These are phyloP conservation scores for Telmatherina bonti DNA, from an alignment of 2,797 vertebrate genomes.

Conservation along the genomic window DNA sequence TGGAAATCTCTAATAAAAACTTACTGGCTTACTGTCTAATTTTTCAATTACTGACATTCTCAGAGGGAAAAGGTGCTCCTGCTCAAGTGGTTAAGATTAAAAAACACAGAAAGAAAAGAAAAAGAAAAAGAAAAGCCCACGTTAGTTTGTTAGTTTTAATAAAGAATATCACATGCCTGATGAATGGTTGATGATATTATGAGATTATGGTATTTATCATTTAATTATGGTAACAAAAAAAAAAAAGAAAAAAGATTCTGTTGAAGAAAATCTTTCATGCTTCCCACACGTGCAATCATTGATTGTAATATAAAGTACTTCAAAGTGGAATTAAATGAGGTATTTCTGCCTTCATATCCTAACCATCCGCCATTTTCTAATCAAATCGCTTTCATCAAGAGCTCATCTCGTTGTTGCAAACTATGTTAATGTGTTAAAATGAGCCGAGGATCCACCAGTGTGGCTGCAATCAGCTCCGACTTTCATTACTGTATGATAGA, in stretches of 20 bases:
- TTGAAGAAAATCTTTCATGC: slow-evolving; percentile 11
- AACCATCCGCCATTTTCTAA: slow-evolving; percentile 65
- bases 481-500: slow-evolving; percentile 68
- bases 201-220: slow-evolving; percentile 6
- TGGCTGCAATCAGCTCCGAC: slow-evolving; percentile 67
- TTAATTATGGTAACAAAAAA: slow-evolving; percentile 15
- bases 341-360: slow-evolving; percentile 47
- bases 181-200: not conserved
- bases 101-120: not conserved
- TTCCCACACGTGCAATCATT: slow-evolving; percentile 45
- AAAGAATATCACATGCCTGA: slow-evolving; percentile 6
- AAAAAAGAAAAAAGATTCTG: slow-evolving; percentile 1
- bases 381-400: slow-evolving; percentile 70
- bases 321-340: slow-evolving; percentile 56
- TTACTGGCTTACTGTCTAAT: not conserved
- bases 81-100: not conserved
- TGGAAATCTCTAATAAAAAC: not conserved
- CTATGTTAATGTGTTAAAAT: slow-evolving; percentile 72
- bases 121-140: too few species aligned
- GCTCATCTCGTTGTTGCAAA: slow-evolving; percentile 65
- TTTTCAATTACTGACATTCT: not conserved
- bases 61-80: not conserved
- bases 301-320: slow-evolving; percentile 40
- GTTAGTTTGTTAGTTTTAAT: not conserved
- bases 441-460: slow-evolving; percentile 61